Base-by-base conservation (phyloP, 2,113 vertebrate species). In the Martes martes region DNA sequence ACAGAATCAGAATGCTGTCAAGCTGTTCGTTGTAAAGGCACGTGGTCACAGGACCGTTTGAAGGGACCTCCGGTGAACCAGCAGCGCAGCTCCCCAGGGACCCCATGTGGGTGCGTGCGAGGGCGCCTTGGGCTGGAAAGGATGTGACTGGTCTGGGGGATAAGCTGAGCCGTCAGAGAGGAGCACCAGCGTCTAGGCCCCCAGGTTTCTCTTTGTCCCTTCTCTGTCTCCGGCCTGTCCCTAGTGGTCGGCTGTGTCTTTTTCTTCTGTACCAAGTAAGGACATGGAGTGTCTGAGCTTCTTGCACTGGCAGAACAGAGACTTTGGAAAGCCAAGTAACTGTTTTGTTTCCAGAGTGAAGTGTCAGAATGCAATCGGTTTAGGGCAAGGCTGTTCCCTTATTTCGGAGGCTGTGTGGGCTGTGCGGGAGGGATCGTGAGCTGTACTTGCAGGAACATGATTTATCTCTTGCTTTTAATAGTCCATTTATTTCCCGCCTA, bases 21-120 rank as follows among this genome's bases (percentile, higher is more conserved):
- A 88, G 79, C 65, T 74, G 19, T 50, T 89, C 85, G 89, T 15
- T 96, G 95, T 94, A 97, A 84, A 87, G 95, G 55, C 7, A 39
- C 97, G 96, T 97, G 89, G 97, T 98, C 98, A 98, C 97, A 65
- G 85, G 93, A 90, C 95, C 10, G 0, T 91, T 98, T 96, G 96
- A 96, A 97, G 89, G 95, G 93, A 0, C 45, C 86, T 0, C 0
- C 89, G 0, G 63, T 16, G 33, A 96, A 74, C 89, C 92, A 94
- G 76, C 96, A 91, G 28, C 83, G 89, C 95, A 93, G 59, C 96
- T 97, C 98, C 98, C 97, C 96, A 95, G 97, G 59, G 88, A 28
- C 18, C 71, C 57, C 31, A 18, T 15, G 28, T 61, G 3, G 0
- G 97, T 97, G 96, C 90, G 61, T 45, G 0, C 0, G 15, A 31